Percentiles rank a stretch among this genome's conserved stretches.
These are phyloP conservation scores for Trichonephila inaurata DNA, from an alignment of 1,140 invertebrate species.

Conservation along the genomic window DNA sequence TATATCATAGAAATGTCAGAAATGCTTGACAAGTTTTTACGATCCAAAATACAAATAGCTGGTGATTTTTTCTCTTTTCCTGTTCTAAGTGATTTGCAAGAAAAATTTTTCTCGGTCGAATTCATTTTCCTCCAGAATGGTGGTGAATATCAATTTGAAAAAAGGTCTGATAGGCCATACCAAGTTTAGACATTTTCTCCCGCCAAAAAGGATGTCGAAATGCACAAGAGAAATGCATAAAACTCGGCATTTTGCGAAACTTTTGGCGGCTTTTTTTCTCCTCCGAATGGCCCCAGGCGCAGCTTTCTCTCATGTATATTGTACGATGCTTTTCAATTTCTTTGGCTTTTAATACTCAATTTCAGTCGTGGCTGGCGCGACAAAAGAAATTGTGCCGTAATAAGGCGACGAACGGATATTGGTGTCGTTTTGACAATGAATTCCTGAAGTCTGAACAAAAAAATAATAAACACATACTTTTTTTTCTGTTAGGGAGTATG, in stretches of 20 bases:
- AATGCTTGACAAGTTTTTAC: conserved; percentile 53
- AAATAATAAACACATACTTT: too few species aligned
- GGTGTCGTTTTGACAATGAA: not conserved
- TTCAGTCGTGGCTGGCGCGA: not conserved
- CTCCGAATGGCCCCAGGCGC: not conserved
- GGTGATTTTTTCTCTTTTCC: not conserved
- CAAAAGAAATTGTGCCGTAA: not conserved
- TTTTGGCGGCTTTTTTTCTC: not conserved
- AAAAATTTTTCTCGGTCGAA: conserved; percentile 14
- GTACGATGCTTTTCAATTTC: not conserved
- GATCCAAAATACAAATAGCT: conserved; percentile 54
- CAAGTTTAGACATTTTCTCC: conserved; percentile 16
- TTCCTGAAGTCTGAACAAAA: not conserved
- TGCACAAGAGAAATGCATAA: not conserved
- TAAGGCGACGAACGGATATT: not conserved
- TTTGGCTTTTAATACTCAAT: not conserved
- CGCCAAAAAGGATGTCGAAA: not conserved
- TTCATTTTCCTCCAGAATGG: conserved; percentile 22
- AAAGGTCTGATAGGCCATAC: not conserved
- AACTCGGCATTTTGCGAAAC: not conserved
- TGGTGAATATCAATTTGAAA: conserved; percentile 36
- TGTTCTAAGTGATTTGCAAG: conserved; percentile 57
- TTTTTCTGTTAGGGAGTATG: too few species aligned
- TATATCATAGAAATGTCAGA: conserved; percentile 58
- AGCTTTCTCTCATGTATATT: not conserved